Percentiles rank a stretch among this genome's conserved stretches.
Evolutionary conservation across 1,140 invertebrate species (phyloP).

Genomic region (Drosophila kanapiae): DNA sequence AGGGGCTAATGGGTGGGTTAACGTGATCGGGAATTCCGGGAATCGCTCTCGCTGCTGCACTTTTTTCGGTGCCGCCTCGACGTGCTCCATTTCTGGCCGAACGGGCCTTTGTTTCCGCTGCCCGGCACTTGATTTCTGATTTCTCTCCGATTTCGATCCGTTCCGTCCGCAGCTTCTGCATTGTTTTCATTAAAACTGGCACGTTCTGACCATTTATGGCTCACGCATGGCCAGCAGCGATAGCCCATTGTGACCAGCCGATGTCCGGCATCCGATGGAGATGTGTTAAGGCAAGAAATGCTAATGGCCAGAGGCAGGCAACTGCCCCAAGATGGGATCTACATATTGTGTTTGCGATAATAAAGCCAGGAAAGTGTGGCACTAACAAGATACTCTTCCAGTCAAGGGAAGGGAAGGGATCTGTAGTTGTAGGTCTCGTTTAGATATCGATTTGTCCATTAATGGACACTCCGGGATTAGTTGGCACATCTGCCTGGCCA

Average conservation of each 20-base stretch:
- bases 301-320: conserved; percentile 1
- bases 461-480: not conserved
- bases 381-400: conserved; percentile 1
- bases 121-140: conserved; percentile 31
- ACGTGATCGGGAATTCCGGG: conserved; percentile 22
- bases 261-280: conserved; percentile 5
- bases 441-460: not conserved
- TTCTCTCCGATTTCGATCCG: conserved; percentile 40
- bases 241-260: conserved; percentile 24
- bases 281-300: conserved; percentile 11
- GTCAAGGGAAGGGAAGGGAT: not conserved
- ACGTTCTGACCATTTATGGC: conserved; percentile 51
- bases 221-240: conserved; percentile 38
- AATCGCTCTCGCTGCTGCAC: conserved; percentile 11
- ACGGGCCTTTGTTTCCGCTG: conserved; percentile 38
- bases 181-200: conserved; percentile 37
- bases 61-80: conserved; percentile 23
- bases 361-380: not conserved
- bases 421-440: not conserved
- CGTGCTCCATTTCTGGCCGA: conserved; percentile 40
- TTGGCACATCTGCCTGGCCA: conserved; percentile 18
- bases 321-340: not conserved
- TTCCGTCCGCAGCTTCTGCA: conserved; percentile 35
- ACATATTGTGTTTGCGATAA: not conserved
- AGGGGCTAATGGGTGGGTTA: conserved; percentile 26